Conservation (phyloP, 1,140 invertebrate species). For the Pseudomyrmex dendroicus region DNA sequence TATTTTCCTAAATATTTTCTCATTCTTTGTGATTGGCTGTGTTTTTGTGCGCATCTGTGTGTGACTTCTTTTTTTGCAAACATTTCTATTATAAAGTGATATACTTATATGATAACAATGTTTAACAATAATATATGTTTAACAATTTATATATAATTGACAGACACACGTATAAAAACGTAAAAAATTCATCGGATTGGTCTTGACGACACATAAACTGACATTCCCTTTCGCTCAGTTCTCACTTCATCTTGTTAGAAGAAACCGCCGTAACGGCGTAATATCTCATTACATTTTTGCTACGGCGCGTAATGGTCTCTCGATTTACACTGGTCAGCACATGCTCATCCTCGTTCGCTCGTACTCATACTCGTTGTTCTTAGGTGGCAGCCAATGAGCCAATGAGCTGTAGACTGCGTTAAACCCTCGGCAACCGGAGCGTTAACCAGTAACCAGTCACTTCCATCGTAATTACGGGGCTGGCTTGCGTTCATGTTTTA, state of each 20-base stretch:
- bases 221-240: constrained; percentile 11
- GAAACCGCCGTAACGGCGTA: constrained; percentile 68
- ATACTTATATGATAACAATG: no score
- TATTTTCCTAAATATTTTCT: no score
- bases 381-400: constrained; percentile 78
- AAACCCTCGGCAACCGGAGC: constrained; percentile 61
- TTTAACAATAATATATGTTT: no score
- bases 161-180: no score
- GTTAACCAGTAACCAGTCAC: constrained; percentile 77
- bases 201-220: constrained; percentile 32
- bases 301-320: constrained; percentile 75
- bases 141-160: no score
- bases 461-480: constrained; percentile 78
- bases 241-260: constrained; percentile 67
- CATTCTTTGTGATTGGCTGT: no score
- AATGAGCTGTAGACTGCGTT: constrained; percentile 66
- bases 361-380: constrained; percentile 46
- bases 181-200: constrained; percentile 57
- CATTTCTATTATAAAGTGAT: no score
- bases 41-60: no score
- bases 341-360: constrained; percentile 11
- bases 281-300: constrained; percentile 79
- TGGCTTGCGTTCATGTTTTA: constrained; percentile 78
- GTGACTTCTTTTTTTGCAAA: no score
- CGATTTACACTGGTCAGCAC: constrained; percentile 73